Evolutionary conservation across 2,113 vertebrate genomes (phyloP), one percentile per base, ranked within the genome.

Genomic region (Poeciliopsis retropinna): DNA sequence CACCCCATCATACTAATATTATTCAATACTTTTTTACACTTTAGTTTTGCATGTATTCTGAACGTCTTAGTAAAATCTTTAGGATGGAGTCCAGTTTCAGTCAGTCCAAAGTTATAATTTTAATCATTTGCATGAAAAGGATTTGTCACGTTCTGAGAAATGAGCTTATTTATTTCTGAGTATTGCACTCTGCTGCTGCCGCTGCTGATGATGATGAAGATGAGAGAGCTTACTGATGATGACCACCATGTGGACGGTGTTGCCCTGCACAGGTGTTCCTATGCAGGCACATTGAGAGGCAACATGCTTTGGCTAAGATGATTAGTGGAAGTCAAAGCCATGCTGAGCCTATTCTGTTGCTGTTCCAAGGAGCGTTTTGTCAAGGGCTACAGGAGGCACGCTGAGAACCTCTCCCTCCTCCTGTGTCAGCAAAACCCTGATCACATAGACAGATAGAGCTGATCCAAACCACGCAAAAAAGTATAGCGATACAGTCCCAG

Each of bases 311-410:
- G 78, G 81, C 77, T 94, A 94, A 94, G 91, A 79, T 89, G 92
- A 94, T 95, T 94, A 95, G 80, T 84, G 62, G 76, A 85, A 90
- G 90, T 90, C 88, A 93, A 93, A 93, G 92, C 90, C 88, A 81
- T 25, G 51, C n/a, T 10, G 39, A 70, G 83, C 87, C 92, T 90
- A 88, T 90, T 92, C 92, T 80, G 78, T 32, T 57, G 1, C n/a
- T 81, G 81, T 85, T 81, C 86, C 70, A 75, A 69, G 66, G 78
- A 85, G 77, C 72, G 64, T 82, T 90, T 91, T 80, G 90, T 89
- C 85, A 90, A 90, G 91, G 87, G 87, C 82, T 83, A 90, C 86
- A 85, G 76, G 68, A 82, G 81, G 75, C 47, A 82, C 79, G 85
- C 66, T 8, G 51, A 83, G 67, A 84, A 70, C 29, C 44, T 51